These are phyloP conservation scores for Balanococcus diminutus DNA, from an alignment of 2,888 invertebrate species.

Conservation along the genomic window DNA sequence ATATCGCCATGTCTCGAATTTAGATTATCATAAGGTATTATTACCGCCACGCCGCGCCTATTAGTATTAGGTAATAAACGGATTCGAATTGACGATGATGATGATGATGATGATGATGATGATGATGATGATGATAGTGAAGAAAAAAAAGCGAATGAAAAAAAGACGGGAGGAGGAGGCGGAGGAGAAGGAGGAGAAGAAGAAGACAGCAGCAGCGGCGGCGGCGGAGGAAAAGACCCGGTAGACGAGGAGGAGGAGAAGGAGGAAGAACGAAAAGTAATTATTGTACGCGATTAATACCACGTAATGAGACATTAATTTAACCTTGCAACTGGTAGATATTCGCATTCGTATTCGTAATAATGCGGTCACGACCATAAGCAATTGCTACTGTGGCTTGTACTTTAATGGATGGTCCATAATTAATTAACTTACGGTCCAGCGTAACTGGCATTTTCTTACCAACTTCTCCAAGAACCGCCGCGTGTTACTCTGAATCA, in stretches of 20 bases:
- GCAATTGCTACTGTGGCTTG: conserved; percentile 44
- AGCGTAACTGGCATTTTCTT: conserved; percentile 50
- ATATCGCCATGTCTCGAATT: too few species aligned
- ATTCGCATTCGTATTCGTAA: conserved; percentile 27
- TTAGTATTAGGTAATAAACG: not conserved
- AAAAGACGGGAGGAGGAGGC: not conserved
- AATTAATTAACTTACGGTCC: conserved; percentile 51
- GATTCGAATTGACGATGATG: not conserved
- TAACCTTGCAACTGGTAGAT: conserved; percentile 52
- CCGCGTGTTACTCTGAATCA: conserved; percentile 49
- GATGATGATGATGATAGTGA: not conserved
- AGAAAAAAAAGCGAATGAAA: not conserved
- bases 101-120: not conserved
- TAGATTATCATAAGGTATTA: too few species aligned
- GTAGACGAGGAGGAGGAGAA: not conserved
- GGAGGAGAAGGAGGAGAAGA: not conserved
- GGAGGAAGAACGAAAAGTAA: not conserved
- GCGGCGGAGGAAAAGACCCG: not conserved
- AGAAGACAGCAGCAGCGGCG: not conserved
- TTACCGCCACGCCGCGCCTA: too few species aligned
- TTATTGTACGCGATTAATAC: conserved; percentile 49
- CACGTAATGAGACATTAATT: conserved; percentile 49
- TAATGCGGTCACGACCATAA: conserved; percentile 55
- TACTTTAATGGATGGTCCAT: conserved; percentile 52
- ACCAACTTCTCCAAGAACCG: conserved; percentile 35